Percentiles rank a stretch among this genome's conserved stretches.
These are phyloP conservation scores for Neodiprion lecontei DNA, from an alignment of 1,140 invertebrate species.

Conservation along the genomic window DNA sequence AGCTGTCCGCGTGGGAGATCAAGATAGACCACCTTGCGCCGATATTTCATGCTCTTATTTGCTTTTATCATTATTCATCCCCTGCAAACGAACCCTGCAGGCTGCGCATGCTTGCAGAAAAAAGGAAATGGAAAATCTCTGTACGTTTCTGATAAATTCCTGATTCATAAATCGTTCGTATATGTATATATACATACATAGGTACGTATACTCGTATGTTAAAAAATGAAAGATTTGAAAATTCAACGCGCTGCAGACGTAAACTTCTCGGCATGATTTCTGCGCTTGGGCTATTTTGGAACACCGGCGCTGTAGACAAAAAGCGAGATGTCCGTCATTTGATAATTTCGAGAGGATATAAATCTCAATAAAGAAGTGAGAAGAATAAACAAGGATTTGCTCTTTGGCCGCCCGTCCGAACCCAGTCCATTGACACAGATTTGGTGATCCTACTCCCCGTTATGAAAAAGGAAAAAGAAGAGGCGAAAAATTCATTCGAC, in stretches of 20 bases:
- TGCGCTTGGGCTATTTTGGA: too few relatives aligned
- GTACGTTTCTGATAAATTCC: too few relatives aligned
- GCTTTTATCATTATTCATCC: not conserved
- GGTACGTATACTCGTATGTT: too few relatives aligned
- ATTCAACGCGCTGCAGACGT: not conserved
- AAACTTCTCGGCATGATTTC: not conserved
- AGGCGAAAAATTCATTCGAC: not conserved
- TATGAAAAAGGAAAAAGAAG: not conserved
- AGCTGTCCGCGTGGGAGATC: not conserved
- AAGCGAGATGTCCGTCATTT: too few relatives aligned
- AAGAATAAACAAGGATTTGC: slow-evolving; percentile 5
- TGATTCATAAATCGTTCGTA: too few relatives aligned
- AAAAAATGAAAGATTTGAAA: too few relatives aligned
- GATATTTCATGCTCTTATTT: not conserved
- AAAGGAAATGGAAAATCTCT: too few relatives aligned
- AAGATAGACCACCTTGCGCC: slow-evolving; percentile 1
- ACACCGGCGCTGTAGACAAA: too few relatives aligned
- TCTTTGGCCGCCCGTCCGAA: not conserved
- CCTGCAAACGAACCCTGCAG: not conserved
- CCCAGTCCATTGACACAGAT: slow-evolving; percentile 6
- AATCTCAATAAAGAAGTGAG: slow-evolving; percentile 1
- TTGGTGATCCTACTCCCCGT: not conserved
- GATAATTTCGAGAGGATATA: not conserved
- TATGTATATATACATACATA: too few relatives aligned
- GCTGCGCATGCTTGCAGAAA: too few relatives aligned